Conservation (phyloP, 2,888 invertebrate genomes). For the Polyommatus iphigenia region DNA sequence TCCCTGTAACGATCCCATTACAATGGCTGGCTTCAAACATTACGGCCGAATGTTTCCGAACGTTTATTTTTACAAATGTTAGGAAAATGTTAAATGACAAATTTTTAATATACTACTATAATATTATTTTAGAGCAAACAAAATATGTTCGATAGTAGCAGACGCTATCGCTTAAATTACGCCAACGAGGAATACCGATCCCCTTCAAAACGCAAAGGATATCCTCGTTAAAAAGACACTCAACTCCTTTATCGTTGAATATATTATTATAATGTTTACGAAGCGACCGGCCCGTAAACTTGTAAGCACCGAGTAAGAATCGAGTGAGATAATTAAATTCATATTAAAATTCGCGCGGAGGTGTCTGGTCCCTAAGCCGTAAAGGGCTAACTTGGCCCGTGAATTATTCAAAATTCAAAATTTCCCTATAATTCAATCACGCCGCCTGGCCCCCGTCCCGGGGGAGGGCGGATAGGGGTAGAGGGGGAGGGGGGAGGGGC, state of each 20-base stretch:
- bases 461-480: conserved; percentile 50
- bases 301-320: conserved; percentile 23
- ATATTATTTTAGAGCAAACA: neutral
- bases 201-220: conserved; percentile 19
- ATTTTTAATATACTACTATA: neutral
- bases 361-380: conserved; percentile 46
- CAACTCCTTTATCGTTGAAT: conserved; percentile 5
- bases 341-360: conserved; percentile 20
- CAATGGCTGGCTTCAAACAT: neutral
- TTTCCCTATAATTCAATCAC: conserved; percentile 79
- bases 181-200: neutral
- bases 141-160: neutral
- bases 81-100: neutral
- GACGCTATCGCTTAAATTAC: conserved; percentile 2
- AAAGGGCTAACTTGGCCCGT: conserved; percentile 71
- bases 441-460: conserved; percentile 55
- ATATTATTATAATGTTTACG: conserved; percentile 20
- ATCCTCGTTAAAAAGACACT: conserved; percentile 19
- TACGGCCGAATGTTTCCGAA: neutral
- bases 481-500: conserved; percentile 58
- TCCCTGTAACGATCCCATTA: conserved; percentile 16
- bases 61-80: neutral
- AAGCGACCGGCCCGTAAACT: neutral
- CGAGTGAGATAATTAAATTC: conserved; percentile 21
- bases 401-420: conserved; percentile 79